Evolutionary conservation across 2,888 invertebrate species (phyloP), one percentile per base, ranked within the genome.

Genomic region (Syrphus vitripennis): DNA sequence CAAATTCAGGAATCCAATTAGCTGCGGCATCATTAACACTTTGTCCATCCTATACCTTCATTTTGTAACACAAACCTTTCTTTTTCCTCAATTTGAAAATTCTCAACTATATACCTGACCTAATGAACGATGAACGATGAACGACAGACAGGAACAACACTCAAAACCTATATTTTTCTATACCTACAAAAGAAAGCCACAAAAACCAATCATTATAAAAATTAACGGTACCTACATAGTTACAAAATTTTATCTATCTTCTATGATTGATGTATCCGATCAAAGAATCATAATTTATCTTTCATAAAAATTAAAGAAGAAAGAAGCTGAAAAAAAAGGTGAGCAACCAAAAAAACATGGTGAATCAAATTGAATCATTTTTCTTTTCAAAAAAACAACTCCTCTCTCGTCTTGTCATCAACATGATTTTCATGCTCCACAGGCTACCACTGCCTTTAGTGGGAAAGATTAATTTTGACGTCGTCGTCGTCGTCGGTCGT

Each of bases 161-260:
- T 48, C n/a, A 7, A 19, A 16, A 12, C 12, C 10, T n/a, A 14
- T 21, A 19, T 50, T 45, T 16, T 31, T 4, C 14, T 21, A 16
- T 10, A 26, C 59, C 53, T 12, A 53, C n/a, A 31, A 81, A 76
- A 69, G 69, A 78, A 83, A 83, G 83, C 83, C 83, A 70, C 83
- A 83, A 70, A 83, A 83, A 74, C 79, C 83, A 83, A 83, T 83
- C 82, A 83, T 72, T 48, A 59, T 61, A 31, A 67, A 59, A 37
- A 57, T 59, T n/a, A 72, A 72, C 59, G 53, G 50, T 37, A 24
- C 34, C 12, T 2, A 26, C 24, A 59, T n/a, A 55, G 12, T 4
- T 21, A 10, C 9, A 10, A 21, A 1, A 7, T 21, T 9, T 0
- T 31, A 19, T 29, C 42, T 45, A 63, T 42, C 42, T 40, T 63